These are phyloP conservation scores for Tretioscincus oriximinensis DNA, from an alignment of 2,113 vertebrate species.

Conservation along the genomic window DNA sequence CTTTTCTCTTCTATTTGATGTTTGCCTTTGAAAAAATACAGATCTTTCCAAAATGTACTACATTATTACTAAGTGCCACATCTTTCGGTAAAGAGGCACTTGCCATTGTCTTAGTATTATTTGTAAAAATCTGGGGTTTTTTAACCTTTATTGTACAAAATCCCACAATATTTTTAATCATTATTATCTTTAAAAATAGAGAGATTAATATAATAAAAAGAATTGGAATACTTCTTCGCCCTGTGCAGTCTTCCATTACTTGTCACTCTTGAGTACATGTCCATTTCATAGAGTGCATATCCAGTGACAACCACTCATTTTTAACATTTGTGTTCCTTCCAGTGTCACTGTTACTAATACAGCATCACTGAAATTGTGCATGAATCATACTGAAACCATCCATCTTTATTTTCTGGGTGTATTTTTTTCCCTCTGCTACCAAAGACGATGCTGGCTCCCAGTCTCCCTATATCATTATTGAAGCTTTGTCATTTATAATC, in stretches of 20 bases:
- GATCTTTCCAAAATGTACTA: slow-evolving; percentile 68
- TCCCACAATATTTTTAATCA: slow-evolving; percentile 44
- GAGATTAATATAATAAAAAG: slow-evolving; percentile 57
- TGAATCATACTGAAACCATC: slow-evolving; percentile 39
- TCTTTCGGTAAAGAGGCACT: slow-evolving; percentile 62
- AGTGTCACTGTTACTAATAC: slow-evolving; percentile 1
- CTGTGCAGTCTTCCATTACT: slow-evolving; percentile 25
- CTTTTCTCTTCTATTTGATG: slow-evolving; percentile 84
- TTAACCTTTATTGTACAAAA: slow-evolving; percentile 46
- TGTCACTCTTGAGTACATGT: slow-evolving; percentile 9
- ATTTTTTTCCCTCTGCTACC: slow-evolving; percentile 4
- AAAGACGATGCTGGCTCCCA: slow-evolving; percentile 33
- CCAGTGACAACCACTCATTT: slow-evolving; percentile 40
- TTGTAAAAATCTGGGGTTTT: slow-evolving; percentile 53
- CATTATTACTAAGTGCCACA: slow-evolving; percentile 67
- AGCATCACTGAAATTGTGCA: slow-evolving; percentile 15
- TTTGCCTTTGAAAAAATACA: slow-evolving; percentile 82
- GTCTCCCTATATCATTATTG: background rate
- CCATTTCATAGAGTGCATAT: background rate
- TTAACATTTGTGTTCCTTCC: slow-evolving; percentile 11
- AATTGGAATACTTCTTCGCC: slow-evolving; percentile 44
- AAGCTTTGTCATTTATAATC: slow-evolving; percentile 32
- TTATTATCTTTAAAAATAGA: background rate
- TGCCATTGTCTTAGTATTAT: slow-evolving; percentile 66
- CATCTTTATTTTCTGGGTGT: slow-evolving; percentile 25